Evolutionary conservation across 2,797 vertebrate species (phyloP), one percentile per base, ranked within the genome.

Genomic region (Amblyopsis hoosieri): DNA sequence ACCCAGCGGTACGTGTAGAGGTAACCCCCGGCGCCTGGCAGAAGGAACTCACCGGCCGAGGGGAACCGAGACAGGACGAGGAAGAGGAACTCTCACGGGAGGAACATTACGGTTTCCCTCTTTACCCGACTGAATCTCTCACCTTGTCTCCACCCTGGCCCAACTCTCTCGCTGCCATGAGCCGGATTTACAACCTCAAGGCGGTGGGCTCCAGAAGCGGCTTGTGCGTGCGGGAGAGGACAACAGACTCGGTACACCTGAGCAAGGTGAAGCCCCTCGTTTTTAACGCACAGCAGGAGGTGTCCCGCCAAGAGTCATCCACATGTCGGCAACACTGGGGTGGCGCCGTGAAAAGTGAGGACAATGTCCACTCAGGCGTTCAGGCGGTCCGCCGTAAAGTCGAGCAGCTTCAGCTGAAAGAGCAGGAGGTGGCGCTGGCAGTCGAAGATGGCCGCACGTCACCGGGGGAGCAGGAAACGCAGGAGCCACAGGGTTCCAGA

Each of bases 101-200:
- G 13, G 76, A 85, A 62, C 86, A 82, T 47, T 66, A 81, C 29
- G 75, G 64, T 19, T 79, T 37, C 13, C 67, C 79, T 71, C 57
- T 59, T 1, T 78, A 84, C 48, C 76, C 78, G 17, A 58, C 69
- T n/a, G 68, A 80, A 13, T 57, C 74, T 62, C 58, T 75, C 31
- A 84, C 87, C 60, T 66, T 79, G 53, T 82, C 86, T 3, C 83
- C 79, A 0, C 65, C 85, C 54, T 80, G 80, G 70, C 69, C 77
- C 12, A 82, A 71, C 78, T 85, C 88, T 3, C 76, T 87, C 0
- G 65, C 79, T 85, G 77, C 79, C 68, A 94, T 94, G 93, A 94
- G 92, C 19, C 84, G 91, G 57, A 90, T 93, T 54, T 93, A 93
- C 77, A 90, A 91, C 71, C 57, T 93, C 67, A 91, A 92, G 54